Conservation (phyloP, 2,113 vertebrate genomes). For the Thamnophis sirtalis region DNA sequence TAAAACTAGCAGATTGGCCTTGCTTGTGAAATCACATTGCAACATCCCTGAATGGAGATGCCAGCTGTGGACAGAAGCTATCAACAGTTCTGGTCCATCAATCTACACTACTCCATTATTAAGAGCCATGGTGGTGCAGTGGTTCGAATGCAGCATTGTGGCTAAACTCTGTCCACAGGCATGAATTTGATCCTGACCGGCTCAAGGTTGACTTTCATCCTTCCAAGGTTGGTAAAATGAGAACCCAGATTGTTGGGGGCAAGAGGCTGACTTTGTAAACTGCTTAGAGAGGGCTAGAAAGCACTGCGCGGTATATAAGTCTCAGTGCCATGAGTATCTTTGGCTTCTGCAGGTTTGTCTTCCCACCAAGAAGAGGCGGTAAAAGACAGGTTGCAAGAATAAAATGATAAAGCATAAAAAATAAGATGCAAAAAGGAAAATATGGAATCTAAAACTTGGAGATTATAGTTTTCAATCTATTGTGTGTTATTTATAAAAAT, state of each 20-base stretch:
- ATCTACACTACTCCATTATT: background rate
- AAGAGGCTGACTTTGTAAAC: background rate
- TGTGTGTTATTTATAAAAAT: background rate
- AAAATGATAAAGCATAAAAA: background rate
- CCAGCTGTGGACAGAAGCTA: background rate
- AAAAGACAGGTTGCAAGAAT: background rate
- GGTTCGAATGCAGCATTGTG: background rate
- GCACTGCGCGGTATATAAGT: background rate
- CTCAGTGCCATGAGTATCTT: background rate
- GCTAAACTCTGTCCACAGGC: background rate
- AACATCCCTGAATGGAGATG: background rate
- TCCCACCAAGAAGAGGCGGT: background rate
- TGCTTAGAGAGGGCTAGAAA: background rate
- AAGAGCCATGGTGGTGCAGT: background rate
- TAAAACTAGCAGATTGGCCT: constrained; percentile 36
- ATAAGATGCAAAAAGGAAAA: background rate
- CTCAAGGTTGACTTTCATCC: background rate
- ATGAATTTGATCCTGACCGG: background rate
- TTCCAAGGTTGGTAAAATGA: background rate
- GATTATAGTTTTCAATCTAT: background rate
- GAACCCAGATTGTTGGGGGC: background rate
- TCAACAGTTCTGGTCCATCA: background rate
- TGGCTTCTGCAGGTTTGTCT: background rate
- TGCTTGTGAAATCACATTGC: constrained; percentile 17
- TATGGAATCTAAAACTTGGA: background rate